Evolutionary conservation across 1,140 invertebrate genomes (phyloP), one percentile per base, ranked within the genome.

Genomic region (Spodoptera litura): DNA sequence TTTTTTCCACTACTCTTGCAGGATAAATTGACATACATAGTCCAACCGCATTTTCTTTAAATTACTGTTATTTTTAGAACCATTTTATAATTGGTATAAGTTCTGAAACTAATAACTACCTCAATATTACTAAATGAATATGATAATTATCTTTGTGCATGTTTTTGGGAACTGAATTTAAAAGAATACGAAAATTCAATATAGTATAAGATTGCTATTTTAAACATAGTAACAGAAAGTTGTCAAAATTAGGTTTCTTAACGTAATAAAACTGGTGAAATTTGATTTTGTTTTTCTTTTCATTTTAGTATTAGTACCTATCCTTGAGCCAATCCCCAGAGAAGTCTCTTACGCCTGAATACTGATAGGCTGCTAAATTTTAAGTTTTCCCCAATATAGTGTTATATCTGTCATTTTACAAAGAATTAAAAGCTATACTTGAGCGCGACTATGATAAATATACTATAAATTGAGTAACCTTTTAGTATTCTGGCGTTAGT

Each of bases 41-140:
- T 87, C 84, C 87, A 87, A 44, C 82, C 83, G 82, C 84, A 85
- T 89, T 91, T 88, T 81, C 78, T 92, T 91, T 89, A 81, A 89
- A 87, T 86, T 91, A 88, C 89, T 93, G 89, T 93, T 94, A 92
- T 88, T 91, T 91, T 93, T 91, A 89, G 87, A 91, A 88, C 87
- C 88, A 91, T 92, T 91, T 88, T 91, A 84, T 93, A 88, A 94
- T 94, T 94, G 91, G 92, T 93, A 93, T 94, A 94, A 94, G 92
- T 94, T 94, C 89, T 89, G 91, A 94, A 94, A 94, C 92, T 92
- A 92, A 94, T 94, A 94, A 93, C 92, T 94, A 94, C 92, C 92
- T 94, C 92, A 93, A 93, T 93, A 92, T 92, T 94, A 92, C 92
- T 94, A 94, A 94, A 94, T 93, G 90, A 89, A 91, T 92, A 92